Conservation (phyloP, 2,888 invertebrate genomes). For the Caenorhabditis becei region DNA sequence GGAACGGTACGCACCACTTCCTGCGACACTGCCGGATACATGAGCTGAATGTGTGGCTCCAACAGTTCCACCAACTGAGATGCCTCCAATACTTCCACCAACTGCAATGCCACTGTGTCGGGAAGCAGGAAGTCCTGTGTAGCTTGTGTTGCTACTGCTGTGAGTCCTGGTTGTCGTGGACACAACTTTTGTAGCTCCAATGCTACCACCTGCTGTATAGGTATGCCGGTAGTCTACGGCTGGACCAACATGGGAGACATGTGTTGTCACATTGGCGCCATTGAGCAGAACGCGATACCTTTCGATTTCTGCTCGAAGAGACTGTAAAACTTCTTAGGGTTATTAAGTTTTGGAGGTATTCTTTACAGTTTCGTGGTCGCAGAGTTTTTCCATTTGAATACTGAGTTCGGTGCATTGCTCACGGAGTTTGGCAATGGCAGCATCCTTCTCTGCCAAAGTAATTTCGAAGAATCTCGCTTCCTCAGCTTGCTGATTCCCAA, state of each 20-base stretch:
- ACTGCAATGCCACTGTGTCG: slow-evolving; percentile 28
- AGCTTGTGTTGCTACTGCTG: slow-evolving; percentile 35
- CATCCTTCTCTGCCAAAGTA: slow-evolving; percentile 46
- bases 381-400: slow-evolving; percentile 57
- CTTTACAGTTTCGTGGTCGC: slow-evolving; percentile 56
- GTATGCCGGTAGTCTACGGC: not conserved
- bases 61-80: slow-evolving; percentile 35
- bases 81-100: slow-evolving; percentile 44
- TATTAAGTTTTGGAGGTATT: not conserved
- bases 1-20: slow-evolving; percentile 41
- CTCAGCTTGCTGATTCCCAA: slow-evolving; percentile 26
- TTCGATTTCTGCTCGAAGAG: slow-evolving; percentile 58
- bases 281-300: slow-evolving; percentile 50
- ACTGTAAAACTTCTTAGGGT: slow-evolving; percentile 39
- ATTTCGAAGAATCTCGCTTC: slow-evolving; percentile 44
- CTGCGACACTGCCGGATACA: slow-evolving; percentile 17
- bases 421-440: slow-evolving; percentile 39
- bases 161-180: slow-evolving; percentile 38
- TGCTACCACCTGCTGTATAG: slow-evolving; percentile 10
- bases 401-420: slow-evolving; percentile 60
- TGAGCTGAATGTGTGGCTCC: slow-evolving; percentile 22
- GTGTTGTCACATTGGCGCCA: slow-evolving; percentile 57
- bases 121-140: slow-evolving; percentile 24
- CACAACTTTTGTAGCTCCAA: slow-evolving; percentile 30
- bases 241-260: slow-evolving; percentile 16